These are phyloP conservation scores for Buteo buteo DNA, from an alignment of 2,113 vertebrate species.

Conservation along the genomic window DNA sequence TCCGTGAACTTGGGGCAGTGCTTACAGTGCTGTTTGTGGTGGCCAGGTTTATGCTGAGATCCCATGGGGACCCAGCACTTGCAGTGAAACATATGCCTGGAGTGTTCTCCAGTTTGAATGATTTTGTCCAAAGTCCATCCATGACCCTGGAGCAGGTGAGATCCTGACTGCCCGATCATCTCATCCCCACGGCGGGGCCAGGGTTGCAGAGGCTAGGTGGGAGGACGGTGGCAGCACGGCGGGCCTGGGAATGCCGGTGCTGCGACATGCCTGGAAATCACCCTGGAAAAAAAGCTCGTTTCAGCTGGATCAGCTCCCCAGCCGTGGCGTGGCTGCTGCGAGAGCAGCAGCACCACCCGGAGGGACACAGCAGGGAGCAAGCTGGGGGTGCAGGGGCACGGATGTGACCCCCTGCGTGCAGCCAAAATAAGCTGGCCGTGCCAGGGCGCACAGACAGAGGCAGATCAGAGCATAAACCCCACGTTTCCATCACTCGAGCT, in stretches of 20 bases:
- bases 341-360: slow-evolving; percentile 61
- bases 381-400: background rate
- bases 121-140: fast-evolving
- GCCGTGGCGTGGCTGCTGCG: background rate
- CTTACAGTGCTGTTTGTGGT: background rate
- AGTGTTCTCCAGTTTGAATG: background rate
- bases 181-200: fast-evolving
- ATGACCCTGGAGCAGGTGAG: background rate
- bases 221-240: background rate
- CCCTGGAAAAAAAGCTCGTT: background rate
- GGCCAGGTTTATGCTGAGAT: background rate
- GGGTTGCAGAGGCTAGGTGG: fast-evolving
- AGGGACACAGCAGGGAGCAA: background rate
- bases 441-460: background rate
- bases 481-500: fast-evolving
- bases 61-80: background rate
- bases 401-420: too few species aligned
- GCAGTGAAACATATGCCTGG: background rate
- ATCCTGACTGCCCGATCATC: background rate
- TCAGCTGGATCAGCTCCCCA: background rate
- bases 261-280: background rate
- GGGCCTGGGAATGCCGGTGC: background rate
- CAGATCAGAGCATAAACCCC: background rate
- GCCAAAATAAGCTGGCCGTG: too few species aligned
- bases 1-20: background rate